These are phyloP conservation scores for Parazoanthus darwini DNA, from an alignment of 92 coral and sea anemone genomes.

Conservation along the genomic window DNA sequence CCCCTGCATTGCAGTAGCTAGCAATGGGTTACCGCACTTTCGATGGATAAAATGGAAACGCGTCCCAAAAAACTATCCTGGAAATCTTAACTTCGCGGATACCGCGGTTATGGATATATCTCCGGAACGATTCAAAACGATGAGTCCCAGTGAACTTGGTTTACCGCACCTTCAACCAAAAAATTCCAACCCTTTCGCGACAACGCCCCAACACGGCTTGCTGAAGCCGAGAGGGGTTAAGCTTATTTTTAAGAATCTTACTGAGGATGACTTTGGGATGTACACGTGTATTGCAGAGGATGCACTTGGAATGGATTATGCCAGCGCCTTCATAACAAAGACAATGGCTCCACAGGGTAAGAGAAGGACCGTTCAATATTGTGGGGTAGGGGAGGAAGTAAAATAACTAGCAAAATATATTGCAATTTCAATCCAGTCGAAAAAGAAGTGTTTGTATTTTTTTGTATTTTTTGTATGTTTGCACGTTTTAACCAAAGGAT, in stretches of 20 bases:
- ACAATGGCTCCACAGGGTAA: not conserved
- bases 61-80: conserved; percentile 28
- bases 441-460: no score
- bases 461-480: no score
- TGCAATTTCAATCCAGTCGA: no score
- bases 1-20: conserved; percentile 30
- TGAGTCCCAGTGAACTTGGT: not conserved
- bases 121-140: conserved; percentile 1
- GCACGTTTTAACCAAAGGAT: no score
- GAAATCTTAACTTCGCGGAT: conserved; percentile 1
- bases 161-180: not conserved
- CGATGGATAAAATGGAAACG: conserved; percentile 49
- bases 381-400: no score
- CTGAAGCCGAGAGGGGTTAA: conserved; percentile 2
- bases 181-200: not conserved
- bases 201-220: conserved; percentile 1
- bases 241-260: not conserved
- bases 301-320: conserved; percentile 31
- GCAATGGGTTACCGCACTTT: conserved; percentile 30
- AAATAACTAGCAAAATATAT: no score
- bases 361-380: no score
- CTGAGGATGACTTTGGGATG: conserved; percentile 46
- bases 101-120: not conserved
- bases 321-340: conserved; percentile 19
- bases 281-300: conserved; percentile 50